Evolutionary conservation across 1,140 invertebrate species (phyloP).

Genomic region (Drosophila bocki): DNA sequence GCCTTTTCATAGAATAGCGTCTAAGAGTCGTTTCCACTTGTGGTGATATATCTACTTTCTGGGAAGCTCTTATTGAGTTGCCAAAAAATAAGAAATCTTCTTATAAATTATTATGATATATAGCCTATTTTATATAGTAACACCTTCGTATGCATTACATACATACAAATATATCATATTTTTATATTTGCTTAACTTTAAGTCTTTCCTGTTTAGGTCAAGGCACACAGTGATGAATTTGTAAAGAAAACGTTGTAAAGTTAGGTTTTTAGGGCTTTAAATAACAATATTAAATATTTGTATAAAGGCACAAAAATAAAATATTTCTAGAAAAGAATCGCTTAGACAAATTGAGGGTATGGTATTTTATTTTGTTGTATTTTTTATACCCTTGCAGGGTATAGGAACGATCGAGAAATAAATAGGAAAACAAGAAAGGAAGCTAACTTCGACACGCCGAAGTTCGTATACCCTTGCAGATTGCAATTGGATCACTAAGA

Average conservation of each 20-base stretch:
- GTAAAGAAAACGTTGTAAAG: background rate
- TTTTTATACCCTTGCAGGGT: too few relatives aligned
- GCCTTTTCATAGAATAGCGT: slow-evolving; percentile 31
- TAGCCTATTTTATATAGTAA: background rate
- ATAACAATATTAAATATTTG: too few relatives aligned
- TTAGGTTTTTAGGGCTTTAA: background rate
- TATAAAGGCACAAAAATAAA: too few relatives aligned
- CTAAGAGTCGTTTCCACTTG: slow-evolving; percentile 14
- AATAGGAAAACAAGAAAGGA: too few relatives aligned
- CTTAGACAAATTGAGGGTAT: too few relatives aligned
- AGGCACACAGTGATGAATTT: too few relatives aligned
- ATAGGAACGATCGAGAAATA: too few relatives aligned
- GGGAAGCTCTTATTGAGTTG: slow-evolving; percentile 13
- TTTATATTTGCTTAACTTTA: background rate
- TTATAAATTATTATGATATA: background rate
- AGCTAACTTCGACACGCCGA: too few relatives aligned
- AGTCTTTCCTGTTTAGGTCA: background rate
- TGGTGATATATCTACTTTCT: slow-evolving; percentile 31
- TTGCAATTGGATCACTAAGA: too few relatives aligned
- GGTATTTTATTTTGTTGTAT: too few relatives aligned
- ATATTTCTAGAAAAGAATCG: too few relatives aligned
- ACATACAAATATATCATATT: background rate
- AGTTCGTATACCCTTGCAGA: too few relatives aligned
- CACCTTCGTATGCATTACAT: background rate
- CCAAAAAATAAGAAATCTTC: slow-evolving; percentile 2